Evolutionary conservation across 2,113 vertebrate species (phyloP), one percentile per base, ranked within the genome.

Genomic region (Ursus arctos): DNA sequence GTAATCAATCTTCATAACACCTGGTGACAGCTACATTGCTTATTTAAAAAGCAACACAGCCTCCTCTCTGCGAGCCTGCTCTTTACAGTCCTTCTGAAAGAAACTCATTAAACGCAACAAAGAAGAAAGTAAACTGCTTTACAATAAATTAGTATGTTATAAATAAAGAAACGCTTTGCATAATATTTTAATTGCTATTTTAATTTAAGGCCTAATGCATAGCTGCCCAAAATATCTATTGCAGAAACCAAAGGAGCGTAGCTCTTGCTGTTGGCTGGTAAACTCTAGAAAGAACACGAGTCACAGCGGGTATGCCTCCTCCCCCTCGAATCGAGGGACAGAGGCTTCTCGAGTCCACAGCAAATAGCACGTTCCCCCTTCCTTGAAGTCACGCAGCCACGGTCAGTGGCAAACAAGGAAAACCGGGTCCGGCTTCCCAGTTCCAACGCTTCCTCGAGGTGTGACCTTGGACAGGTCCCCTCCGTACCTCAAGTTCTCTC

Each of bases 121-220:
- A 53, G 85, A 83, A 95, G 83, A 96, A 96, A 83, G 84, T 74
- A 94, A 98, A 94, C 95, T 96, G 77, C 97, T 96, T 96, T 92
- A 91, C 72, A 36, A 93, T 97, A 95, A 89, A 95, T 94, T 91
- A 81, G 40, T 61, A 77, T 95, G 88, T 76, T 97, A 96, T 97
- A 94, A 97, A 96, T 97, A 98, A 97, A 40, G 67, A 57, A 83
- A 86, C 95, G 36, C 51, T 97, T 97, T 96, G 88, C 93, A 95
- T 98, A 96, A 97, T 97, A 97, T 97, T 97, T 97, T 96, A 95
- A 96, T 97, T 96, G 86, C 72, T 88, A 43, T 90, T 98, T 97
- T 96, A 95, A 96, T 95, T 96, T 95, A 95, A 88, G 40, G 71
- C 24, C 47, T 71, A 94, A 94, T 95, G n/a, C 69, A 84, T 26